Percentiles rank a stretch among this genome's conserved stretches.
These are phyloP conservation scores for Tenthredo livida DNA, from an alignment of 2,888 invertebrate genomes.

Conservation along the genomic window DNA sequence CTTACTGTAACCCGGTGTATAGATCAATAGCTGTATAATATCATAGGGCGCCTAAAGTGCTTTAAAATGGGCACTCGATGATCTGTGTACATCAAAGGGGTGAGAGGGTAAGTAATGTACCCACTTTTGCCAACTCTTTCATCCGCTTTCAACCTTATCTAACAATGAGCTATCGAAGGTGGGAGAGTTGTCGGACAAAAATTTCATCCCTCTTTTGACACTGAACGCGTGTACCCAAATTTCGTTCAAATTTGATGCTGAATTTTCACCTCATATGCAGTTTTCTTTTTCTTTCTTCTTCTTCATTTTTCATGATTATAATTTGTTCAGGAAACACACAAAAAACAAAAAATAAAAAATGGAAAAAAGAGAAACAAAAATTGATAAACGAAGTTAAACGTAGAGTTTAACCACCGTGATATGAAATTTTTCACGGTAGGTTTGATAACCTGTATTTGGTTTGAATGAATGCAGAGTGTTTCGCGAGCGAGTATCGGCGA, in stretches of 20 bases:
- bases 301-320: background rate
- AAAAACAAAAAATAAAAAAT: background rate
- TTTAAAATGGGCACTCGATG: slow-evolving; percentile 13
- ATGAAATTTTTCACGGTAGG: background rate
- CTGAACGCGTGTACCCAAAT: background rate
- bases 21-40: slow-evolving; percentile 6
- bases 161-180: background rate
- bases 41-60: background rate
- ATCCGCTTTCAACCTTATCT: slow-evolving; percentile 1
- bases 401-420: background rate
- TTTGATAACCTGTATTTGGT: slow-evolving; percentile 66
- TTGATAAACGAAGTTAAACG: background rate
- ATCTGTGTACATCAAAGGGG: slow-evolving; percentile 17
- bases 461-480: slow-evolving; percentile 77
- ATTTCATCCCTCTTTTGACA: background rate
- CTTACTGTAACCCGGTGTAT: background rate
- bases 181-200: background rate
- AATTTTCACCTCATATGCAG: background rate
- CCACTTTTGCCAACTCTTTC: slow-evolving; percentile 2
- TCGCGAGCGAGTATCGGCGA: slow-evolving; percentile 88
- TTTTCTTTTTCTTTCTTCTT: background rate
- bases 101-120: slow-evolving; percentile 1
- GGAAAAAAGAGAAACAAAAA: background rate
- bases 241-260: background rate
- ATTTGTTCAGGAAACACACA: background rate